Conservation (phyloP, 1,140 invertebrate species). For the Rhyzopertha dominica region DNA sequence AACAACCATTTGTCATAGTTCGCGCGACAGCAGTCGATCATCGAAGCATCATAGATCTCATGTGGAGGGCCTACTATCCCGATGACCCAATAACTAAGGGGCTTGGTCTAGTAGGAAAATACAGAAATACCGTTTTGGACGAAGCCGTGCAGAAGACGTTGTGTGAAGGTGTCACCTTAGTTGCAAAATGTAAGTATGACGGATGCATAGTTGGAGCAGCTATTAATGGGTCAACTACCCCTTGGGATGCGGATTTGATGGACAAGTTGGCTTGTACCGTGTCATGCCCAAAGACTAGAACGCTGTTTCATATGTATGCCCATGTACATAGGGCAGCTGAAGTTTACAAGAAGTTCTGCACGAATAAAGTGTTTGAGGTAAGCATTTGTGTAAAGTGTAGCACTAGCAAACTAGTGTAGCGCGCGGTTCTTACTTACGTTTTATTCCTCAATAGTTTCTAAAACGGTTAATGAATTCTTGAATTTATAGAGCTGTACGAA, state of each 20-base stretch:
- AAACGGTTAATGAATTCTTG: too few relatives aligned
- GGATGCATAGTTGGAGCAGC: conserved; percentile 44
- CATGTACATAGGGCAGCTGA: conserved; percentile 40
- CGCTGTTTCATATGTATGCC: conserved; percentile 45
- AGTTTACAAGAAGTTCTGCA: conserved; percentile 41
- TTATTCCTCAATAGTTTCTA: too few relatives aligned
- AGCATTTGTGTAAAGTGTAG: conserved; percentile 5
- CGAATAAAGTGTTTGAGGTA: conserved; percentile 45
- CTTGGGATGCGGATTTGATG: conserved; percentile 36
- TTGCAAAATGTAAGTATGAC: conserved; percentile 43
- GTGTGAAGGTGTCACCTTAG: conserved; percentile 42
- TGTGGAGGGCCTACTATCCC: conserved; percentile 34
- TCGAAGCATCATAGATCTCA: conserved; percentile 30
- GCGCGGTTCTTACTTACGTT: too few relatives aligned
- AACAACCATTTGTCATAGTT: conserved; percentile 31
- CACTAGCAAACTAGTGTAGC: not conserved
- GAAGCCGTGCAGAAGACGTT: conserved; percentile 29
- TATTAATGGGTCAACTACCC: conserved; percentile 40
- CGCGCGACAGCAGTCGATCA: conserved; percentile 30
- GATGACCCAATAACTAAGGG: conserved; percentile 30
- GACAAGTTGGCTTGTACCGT: conserved; percentile 37
- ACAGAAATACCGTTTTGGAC: conserved; percentile 21
- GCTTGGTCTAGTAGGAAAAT: conserved; percentile 20
- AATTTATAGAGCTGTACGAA: too few relatives aligned
- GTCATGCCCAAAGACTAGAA: conserved; percentile 24